Evolutionary conservation across 2,888 invertebrate species (phyloP).

Genomic region (Thecophora atra): DNA sequence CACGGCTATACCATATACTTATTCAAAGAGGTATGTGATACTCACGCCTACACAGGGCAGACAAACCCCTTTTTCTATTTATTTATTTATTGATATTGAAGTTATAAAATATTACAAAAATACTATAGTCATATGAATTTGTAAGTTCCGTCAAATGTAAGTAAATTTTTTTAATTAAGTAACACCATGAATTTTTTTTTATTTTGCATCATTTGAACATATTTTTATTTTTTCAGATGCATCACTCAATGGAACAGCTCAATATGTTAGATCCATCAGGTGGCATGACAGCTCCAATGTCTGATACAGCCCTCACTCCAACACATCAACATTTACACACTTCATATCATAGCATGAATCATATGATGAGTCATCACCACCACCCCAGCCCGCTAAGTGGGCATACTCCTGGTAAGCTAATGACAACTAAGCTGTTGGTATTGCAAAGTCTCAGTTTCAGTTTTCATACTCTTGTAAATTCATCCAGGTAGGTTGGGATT

Average conservation of each 20-base stretch:
- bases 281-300: conserved; percentile 92
- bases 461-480: too few relatives aligned
- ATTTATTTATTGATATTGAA: too few relatives aligned
- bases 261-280: conserved; percentile 92
- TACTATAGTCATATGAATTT: too few relatives aligned
- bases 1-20: too few relatives aligned
- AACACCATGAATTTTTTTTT: not conserved
- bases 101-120: too few relatives aligned
- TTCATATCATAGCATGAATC: conserved; percentile 81
- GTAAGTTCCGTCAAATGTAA: too few relatives aligned
- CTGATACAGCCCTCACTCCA: conserved; percentile 76
- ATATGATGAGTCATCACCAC: conserved; percentile 84
- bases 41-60: too few relatives aligned
- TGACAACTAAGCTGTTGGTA: not conserved
- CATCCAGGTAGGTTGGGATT: too few relatives aligned
- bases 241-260: conserved; percentile 90
- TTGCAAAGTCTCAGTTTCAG: too few relatives aligned
- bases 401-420: conserved; percentile 68
- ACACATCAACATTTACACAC: conserved; percentile 83
- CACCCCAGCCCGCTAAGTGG: conserved; percentile 72
- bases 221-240: conserved; percentile 74
- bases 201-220: conserved; percentile 13
- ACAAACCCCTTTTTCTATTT: too few relatives aligned
- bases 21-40: too few relatives aligned
- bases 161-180: too few relatives aligned